phyloP scores from a whole-genome alignment of 64 coral and sea anemone genomes.

The Dendrophyllia cribrosa region DNA sequence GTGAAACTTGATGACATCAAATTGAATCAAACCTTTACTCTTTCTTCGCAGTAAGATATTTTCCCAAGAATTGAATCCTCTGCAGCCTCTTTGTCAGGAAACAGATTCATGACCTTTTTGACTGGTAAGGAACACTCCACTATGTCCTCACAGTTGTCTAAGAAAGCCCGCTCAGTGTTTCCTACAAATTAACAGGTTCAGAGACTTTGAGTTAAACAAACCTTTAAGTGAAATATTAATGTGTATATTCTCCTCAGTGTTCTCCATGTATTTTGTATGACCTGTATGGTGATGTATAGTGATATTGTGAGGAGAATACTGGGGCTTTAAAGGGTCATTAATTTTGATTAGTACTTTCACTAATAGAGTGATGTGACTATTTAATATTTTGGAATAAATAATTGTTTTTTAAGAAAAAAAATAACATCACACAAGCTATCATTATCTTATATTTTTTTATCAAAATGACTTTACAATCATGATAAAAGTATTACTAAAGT shows the following conservation, averaged over 20 bases:
- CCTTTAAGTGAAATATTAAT: background rate
- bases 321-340: no score
- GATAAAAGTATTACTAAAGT: background rate
- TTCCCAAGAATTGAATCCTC: slow-evolving; percentile 10
- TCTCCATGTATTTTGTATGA: no score
- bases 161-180: slow-evolving; percentile 7
- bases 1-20: background rate
- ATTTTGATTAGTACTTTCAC: no score
- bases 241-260: background rate
- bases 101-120: background rate
- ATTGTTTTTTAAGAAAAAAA: no score
- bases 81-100: slow-evolving; percentile 27
- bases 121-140: slow-evolving; percentile 22
- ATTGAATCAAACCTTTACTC: background rate
- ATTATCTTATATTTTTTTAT: background rate
- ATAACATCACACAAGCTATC: no score
- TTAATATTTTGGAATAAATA: no score
- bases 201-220: no score
- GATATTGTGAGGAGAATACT: no score
- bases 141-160: slow-evolving; percentile 7
- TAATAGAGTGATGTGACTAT: no score
- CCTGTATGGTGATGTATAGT: no score
- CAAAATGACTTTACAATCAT: no score
- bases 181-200: slow-evolving; percentile 14
- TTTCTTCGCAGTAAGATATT: slow-evolving; percentile 20